Evolutionary conservation across 2,797 vertebrate genomes (phyloP).

Genomic region (Gallirallus australis): DNA sequence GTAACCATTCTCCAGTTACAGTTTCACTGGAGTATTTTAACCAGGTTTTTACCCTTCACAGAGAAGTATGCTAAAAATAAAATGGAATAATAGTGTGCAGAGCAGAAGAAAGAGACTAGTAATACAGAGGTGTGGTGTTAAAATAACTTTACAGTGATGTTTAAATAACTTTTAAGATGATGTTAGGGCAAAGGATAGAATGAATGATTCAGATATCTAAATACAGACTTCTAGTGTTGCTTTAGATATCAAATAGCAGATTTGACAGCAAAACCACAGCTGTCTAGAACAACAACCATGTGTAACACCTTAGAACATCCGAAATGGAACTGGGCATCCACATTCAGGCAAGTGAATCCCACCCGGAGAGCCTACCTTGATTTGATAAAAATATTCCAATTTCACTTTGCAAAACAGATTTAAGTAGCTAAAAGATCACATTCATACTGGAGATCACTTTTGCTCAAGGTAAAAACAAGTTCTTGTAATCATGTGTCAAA

Average conservation of each 20-base stretch:
- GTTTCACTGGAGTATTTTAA: neutral
- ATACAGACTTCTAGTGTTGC: neutral
- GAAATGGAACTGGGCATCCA: neutral
- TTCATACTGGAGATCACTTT: neutral
- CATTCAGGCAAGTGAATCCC: neutral
- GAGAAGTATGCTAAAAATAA: neutral
- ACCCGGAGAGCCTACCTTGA: neutral
- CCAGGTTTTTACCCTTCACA: neutral
- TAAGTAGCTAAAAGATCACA: neutral
- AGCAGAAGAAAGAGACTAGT: neutral
- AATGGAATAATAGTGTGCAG: neutral
- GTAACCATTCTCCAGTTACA: neutral
- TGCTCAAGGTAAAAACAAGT: neutral
- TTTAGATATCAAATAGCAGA: neutral
- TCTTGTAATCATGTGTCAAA: conserved; percentile 19
- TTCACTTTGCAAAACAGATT: neutral
- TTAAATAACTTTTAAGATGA: neutral
- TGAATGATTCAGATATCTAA: neutral
- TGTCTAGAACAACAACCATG: neutral
- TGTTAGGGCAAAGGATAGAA: neutral
- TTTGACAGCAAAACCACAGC: neutral
- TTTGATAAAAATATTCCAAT: neutral
- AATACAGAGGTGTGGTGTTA: neutral
- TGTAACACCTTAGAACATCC: neutral
- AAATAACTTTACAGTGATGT: neutral